Conservation (phyloP, 2,113 vertebrate genomes). For the Eonycteris spelaea region DNA sequence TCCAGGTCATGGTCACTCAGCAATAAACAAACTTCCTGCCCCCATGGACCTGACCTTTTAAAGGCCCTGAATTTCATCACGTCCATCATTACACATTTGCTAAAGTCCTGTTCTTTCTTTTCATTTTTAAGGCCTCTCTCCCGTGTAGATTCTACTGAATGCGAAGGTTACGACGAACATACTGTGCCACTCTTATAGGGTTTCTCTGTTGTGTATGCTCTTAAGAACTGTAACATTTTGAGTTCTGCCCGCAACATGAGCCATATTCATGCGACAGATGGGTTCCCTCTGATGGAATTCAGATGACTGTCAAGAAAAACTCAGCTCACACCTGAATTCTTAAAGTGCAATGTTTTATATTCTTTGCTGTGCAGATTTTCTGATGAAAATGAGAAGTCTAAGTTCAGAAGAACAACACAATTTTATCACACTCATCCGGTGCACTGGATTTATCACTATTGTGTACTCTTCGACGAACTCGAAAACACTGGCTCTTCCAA, state of each 20-base stretch:
- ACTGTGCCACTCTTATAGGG: neutral
- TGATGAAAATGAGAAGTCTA: neutral
- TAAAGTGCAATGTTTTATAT: neutral
- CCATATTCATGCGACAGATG: neutral
- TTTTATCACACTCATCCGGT: neutral
- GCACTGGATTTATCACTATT: neutral
- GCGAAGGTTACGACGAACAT: neutral
- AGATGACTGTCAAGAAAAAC: neutral
- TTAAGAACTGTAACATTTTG: neutral
- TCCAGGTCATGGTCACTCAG: neutral
- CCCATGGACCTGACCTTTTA: neutral
- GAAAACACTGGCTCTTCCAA: neutral
- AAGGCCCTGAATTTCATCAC: neutral
- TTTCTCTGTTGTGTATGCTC: neutral
- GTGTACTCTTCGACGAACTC: neutral
- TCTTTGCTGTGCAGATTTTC: neutral
- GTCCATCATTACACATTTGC: neutral
- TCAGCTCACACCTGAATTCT: neutral
- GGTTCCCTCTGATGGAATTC: neutral
- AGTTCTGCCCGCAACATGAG: neutral
- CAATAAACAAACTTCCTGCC: neutral
- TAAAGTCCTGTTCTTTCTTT: neutral
- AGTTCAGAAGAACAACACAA: neutral
- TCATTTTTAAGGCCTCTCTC: neutral
- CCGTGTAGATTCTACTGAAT: too few relatives aligned